Conservation (phyloP, 2,888 invertebrate genomes). For the Epistrophe grossulariae region DNA sequence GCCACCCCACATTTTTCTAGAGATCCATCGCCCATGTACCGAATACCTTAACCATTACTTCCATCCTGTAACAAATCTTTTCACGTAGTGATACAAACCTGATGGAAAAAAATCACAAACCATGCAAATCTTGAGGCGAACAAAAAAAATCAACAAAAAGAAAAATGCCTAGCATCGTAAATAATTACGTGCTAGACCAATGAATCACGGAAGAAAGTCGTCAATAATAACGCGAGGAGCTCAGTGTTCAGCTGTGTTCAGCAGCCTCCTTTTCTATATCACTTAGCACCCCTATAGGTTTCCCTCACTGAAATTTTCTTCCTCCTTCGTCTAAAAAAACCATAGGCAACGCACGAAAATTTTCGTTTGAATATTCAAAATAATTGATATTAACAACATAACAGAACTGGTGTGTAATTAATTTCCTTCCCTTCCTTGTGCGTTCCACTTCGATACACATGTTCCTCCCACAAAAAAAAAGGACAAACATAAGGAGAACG, state of each 20-base stretch:
- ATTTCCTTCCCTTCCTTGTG: conserved; percentile 57
- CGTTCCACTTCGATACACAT: conserved; percentile 10
- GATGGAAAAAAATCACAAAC: conserved; percentile 3
- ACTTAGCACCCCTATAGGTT: no score
- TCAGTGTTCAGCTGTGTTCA: no score
- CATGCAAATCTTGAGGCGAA: conserved; percentile 1
- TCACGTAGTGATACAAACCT: conserved; percentile 41
- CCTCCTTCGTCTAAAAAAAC: neutral
- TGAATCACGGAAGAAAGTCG: conserved; percentile 73
- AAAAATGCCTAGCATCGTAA: conserved; percentile 45
- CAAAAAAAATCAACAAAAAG: neutral
- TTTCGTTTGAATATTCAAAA: conserved; percentile 73
- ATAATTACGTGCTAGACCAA: conserved; percentile 75
- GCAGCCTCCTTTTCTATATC: neutral
- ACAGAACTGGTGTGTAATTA: conserved; percentile 66
- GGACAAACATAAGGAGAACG: neutral
- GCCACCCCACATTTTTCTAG: conserved; percentile 21
- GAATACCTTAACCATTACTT: neutral
- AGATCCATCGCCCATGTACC: conserved; percentile 35
- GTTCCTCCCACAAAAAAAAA: neutral
- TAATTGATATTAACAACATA: conserved; percentile 75
- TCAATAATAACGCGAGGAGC: conserved; percentile 60
- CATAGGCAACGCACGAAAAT: conserved; percentile 51
- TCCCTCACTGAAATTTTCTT: no score
- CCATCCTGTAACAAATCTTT: conserved; percentile 47